Evolutionary conservation across 2,888 invertebrate genomes (phyloP).

Genomic region (Hipparchia semele): DNA sequence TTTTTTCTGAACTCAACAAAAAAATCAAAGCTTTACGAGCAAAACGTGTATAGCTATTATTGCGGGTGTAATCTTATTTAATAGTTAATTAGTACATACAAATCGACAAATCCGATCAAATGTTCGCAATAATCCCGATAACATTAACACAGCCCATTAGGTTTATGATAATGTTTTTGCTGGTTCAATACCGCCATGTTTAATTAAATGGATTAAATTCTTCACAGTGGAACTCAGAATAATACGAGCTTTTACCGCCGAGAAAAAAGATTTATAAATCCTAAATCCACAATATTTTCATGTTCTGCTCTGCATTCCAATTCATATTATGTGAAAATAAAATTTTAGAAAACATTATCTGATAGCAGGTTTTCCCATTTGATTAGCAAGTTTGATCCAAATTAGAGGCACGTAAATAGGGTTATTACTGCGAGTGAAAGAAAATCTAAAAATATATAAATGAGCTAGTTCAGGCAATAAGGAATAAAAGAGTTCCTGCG

Average conservation of each 20-base stretch:
- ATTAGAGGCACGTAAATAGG: too few relatives aligned
- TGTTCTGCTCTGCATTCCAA: background rate
- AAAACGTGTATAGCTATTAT: conserved; percentile 1
- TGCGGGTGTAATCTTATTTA: conserved; percentile 11
- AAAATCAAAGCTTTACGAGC: background rate
- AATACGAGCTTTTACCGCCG: background rate
- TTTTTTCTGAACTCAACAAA: background rate
- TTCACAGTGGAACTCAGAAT: background rate
- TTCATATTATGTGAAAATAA: too few relatives aligned
- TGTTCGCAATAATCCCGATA: conserved; percentile 27
- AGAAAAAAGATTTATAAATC: background rate
- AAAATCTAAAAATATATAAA: too few relatives aligned
- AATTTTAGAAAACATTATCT: too few relatives aligned
- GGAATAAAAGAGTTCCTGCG: too few relatives aligned
- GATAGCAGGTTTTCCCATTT: too few relatives aligned
- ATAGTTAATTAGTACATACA: conserved; percentile 25
- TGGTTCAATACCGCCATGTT: conserved; percentile 10
- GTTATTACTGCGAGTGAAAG: too few relatives aligned
- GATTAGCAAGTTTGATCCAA: too few relatives aligned
- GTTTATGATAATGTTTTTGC: conserved; percentile 27
- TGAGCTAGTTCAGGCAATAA: too few relatives aligned
- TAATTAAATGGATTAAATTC: conserved; percentile 18
- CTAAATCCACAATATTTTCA: background rate
- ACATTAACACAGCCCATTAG: conserved; percentile 25
- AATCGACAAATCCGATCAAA: conserved; percentile 26